Evolutionary conservation across 2,888 invertebrate genomes (phyloP).

Genomic region (Blastobasis lacticolella): DNA sequence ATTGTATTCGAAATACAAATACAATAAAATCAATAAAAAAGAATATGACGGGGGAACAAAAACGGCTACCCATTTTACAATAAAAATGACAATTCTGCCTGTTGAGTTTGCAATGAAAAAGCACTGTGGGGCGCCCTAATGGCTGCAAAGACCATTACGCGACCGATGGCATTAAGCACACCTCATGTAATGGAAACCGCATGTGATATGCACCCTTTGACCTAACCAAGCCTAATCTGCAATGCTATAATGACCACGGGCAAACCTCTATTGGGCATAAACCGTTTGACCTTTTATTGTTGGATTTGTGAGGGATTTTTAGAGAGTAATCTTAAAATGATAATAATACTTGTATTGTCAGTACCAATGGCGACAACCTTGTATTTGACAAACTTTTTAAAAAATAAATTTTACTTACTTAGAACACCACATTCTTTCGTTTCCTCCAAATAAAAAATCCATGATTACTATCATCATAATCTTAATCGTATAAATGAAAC

Average conservation of each 20-base stretch:
- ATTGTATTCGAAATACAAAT: constrained; percentile 37
- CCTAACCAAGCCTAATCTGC: constrained; percentile 12
- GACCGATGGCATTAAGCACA: constrained; percentile 52
- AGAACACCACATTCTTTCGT: no score
- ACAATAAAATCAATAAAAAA: constrained; percentile 55
- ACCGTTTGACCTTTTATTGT: neutral
- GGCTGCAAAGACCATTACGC: constrained; percentile 55
- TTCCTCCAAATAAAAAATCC: no score
- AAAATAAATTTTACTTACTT: no score
- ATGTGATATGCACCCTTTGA: constrained; percentile 46
- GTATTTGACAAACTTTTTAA: no score
- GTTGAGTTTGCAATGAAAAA: constrained; percentile 60
- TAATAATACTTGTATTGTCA: no score
- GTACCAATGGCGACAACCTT: no score
- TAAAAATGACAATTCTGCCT: constrained; percentile 54
- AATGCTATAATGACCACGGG: neutral
- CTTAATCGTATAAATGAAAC: no score
- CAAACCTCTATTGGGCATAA: neutral
- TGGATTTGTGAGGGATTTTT: no score
- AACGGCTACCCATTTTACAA: constrained; percentile 45
- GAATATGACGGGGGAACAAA: constrained; percentile 44
- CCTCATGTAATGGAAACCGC: constrained; percentile 61
- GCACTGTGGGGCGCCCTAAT: constrained; percentile 54
- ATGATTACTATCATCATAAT: no score
- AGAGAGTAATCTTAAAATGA: no score